Evolutionary conservation across 2,797 vertebrate species (phyloP).

Genomic region (Vespertilio murinus): DNA sequence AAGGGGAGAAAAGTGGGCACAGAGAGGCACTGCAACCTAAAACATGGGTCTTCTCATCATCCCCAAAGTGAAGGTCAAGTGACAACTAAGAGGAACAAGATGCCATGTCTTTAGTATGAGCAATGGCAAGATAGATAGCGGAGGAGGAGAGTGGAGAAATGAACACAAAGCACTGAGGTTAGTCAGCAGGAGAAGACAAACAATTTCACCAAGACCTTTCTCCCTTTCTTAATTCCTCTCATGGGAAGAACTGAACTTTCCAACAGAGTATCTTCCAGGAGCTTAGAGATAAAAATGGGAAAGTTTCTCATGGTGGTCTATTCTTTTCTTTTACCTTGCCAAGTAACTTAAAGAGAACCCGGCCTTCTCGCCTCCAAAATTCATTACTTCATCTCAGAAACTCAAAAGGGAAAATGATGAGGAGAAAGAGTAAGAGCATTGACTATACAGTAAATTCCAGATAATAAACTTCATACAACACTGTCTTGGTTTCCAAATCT

Average conservation of each 20-base stretch:
- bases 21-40: background rate
- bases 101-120: background rate
- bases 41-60: background rate
- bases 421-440: background rate
- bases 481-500: background rate
- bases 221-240: conserved; percentile 66
- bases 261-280: conserved; percentile 41
- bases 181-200: background rate
- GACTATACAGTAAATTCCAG: background rate
- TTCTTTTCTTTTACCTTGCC: conserved; percentile 67
- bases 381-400: conserved; percentile 59
- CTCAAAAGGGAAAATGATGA: background rate
- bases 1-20: background rate
- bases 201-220: conserved; percentile 45
- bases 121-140: background rate
- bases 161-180: background rate
- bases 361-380: conserved; percentile 25
- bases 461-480: conserved; percentile 21
- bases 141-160: background rate
- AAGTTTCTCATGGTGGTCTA: conserved; percentile 73
- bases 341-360: conserved; percentile 61
- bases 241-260: conserved; percentile 73
- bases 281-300: conserved; percentile 53
- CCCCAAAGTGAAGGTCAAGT: background rate
- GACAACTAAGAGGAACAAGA: background rate